Conservation (phyloP, 2,113 vertebrate species). For the Misgurnus mizolepis region DNA sequence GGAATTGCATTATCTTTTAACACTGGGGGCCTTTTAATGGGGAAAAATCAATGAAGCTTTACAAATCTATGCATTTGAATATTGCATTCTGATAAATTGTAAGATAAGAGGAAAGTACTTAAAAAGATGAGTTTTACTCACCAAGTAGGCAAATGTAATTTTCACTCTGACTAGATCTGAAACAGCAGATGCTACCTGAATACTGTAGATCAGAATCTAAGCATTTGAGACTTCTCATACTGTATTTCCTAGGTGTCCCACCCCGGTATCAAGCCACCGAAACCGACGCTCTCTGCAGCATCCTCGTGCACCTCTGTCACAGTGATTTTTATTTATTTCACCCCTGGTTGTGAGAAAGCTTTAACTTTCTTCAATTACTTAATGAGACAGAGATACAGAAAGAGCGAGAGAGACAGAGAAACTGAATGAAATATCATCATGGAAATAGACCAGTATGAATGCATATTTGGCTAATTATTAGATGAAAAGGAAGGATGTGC, state of each 20-base stretch:
- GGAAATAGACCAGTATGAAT: conserved; percentile 32
- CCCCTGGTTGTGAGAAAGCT: background rate
- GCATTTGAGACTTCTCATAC: conserved; percentile 21
- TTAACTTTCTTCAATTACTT: conserved; percentile 15
- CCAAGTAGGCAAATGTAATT: conserved; percentile 42
- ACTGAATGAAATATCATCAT: conserved; percentile 43
- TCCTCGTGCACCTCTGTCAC: conserved; percentile 3
- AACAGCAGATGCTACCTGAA: conserved; percentile 41
- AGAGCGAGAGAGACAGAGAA: background rate
- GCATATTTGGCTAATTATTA: conserved; percentile 46
- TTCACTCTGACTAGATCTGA: conserved; percentile 37
- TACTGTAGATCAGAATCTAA: conserved; percentile 18
- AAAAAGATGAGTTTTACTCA: conserved; percentile 39
- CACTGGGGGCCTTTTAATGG: conserved; percentile 36
- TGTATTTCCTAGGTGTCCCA: background rate
- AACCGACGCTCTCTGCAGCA: background rate
- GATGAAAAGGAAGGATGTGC: conserved; percentile 44
- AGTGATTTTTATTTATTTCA: background rate
- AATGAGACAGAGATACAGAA: conserved; percentile 7
- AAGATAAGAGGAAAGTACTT: conserved; percentile 34
- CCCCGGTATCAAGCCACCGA: too few species aligned
- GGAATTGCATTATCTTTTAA: conserved; percentile 41
- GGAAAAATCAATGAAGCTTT: conserved; percentile 29
- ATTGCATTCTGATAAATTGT: conserved; percentile 37
- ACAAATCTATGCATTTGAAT: conserved; percentile 29